These are phyloP conservation scores for Desoria tigrina DNA, from an alignment of 2,888 invertebrate species.

Conservation along the genomic window DNA sequence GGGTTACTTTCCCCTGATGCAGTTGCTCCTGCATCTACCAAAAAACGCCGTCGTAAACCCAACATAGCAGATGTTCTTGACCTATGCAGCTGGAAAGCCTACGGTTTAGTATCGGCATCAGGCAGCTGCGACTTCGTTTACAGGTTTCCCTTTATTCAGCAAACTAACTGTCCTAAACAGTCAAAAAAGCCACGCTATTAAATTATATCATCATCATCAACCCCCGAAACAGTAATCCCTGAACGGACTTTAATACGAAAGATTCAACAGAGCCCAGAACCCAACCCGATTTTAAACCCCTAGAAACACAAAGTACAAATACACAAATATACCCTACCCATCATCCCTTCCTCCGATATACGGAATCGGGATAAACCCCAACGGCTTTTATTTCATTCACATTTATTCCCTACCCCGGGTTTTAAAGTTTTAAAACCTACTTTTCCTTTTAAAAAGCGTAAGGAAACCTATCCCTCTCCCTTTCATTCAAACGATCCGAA, in stretches of 20 bases:
- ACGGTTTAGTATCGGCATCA: slow-evolving; percentile 27
- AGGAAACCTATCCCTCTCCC: not conserved
- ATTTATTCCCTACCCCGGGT: not conserved
- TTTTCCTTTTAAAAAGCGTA: too few species aligned
- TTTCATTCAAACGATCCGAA: not conserved
- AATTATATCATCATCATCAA: slow-evolving; percentile 4
- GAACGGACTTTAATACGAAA: not conserved
- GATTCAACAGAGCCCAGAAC: too few species aligned
- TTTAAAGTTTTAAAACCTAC: not conserved
- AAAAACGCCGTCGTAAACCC: too few species aligned
- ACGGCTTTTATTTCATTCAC: not conserved
- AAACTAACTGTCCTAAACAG: not conserved
- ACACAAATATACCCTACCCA: too few species aligned
- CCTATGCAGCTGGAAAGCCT: slow-evolving; percentile 40
- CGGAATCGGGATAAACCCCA: too few species aligned
- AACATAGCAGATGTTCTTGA: slow-evolving; percentile 44
- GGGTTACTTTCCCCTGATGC: too few species aligned
- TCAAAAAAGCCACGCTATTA: not conserved
- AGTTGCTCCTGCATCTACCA: too few species aligned
- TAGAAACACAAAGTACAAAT: too few species aligned
- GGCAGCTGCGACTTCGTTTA: slow-evolving; percentile 19
- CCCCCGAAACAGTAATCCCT: slow-evolving; percentile 9
- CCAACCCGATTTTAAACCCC: too few species aligned
- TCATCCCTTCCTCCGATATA: too few species aligned
- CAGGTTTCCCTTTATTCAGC: slow-evolving; percentile 25